Evolutionary conservation across 2,888 invertebrate genomes (phyloP).

Genomic region (Temnothorax ravouxi): DNA sequence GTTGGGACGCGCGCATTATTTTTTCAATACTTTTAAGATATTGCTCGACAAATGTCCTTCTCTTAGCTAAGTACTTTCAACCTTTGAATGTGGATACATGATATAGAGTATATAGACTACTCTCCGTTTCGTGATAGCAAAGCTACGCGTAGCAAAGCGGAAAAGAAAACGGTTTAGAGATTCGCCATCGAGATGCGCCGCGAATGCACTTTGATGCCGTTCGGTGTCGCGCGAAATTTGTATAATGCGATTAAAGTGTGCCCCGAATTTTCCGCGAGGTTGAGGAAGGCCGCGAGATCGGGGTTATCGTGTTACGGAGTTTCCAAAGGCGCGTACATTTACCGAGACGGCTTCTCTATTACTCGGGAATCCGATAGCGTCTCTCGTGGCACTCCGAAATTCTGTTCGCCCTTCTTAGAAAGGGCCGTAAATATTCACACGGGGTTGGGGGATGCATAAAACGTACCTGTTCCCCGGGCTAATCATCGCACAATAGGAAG

Average conservation of each 20-base stretch:
- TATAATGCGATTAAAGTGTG: constrained; percentile 41
- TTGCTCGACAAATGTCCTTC: background rate
- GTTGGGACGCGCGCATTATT: background rate
- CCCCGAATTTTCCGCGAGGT: constrained; percentile 42
- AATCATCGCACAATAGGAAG: constrained; percentile 50
- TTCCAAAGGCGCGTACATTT: constrained; percentile 43
- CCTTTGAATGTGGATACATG: background rate
- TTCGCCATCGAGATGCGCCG: constrained; percentile 9
- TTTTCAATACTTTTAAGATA: background rate
- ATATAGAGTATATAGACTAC: background rate
- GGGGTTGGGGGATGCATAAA: constrained; percentile 52
- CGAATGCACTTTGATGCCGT: constrained; percentile 18
- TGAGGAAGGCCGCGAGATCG: constrained; percentile 29
- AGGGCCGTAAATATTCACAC: constrained; percentile 63
- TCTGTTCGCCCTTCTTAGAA: constrained; percentile 57
- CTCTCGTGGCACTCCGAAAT: constrained; percentile 44
- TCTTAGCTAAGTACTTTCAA: background rate
- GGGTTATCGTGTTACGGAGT: constrained; percentile 44
- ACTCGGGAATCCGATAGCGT: constrained; percentile 50
- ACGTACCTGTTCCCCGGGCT: constrained; percentile 48
- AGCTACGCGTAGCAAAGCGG: background rate
- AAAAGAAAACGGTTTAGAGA: background rate
- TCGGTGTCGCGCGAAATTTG: constrained; percentile 40
- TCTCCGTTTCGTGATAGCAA: background rate
- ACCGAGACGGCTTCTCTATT: constrained; percentile 48